These are phyloP conservation scores for Stigmatopora nigra DNA, from an alignment of 2,113 vertebrate genomes.

Conservation along the genomic window DNA sequence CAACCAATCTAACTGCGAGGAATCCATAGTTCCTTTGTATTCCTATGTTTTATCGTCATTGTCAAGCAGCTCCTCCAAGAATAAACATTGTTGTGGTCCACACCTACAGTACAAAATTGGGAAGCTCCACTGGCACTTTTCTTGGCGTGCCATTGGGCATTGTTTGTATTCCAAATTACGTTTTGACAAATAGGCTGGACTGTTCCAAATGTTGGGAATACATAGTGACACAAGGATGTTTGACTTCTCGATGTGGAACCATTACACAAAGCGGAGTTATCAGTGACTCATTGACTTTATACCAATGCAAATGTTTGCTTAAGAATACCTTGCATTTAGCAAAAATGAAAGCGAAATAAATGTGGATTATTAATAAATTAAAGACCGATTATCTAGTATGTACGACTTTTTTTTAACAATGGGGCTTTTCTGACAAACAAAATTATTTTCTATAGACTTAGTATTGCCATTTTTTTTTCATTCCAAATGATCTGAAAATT, in stretches of 20 bases:
- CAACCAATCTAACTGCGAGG: no score
- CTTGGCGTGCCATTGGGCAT: not conserved
- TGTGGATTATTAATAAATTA: not conserved
- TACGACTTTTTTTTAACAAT: not conserved
- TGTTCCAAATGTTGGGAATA: not conserved
- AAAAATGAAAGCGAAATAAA: not conserved
- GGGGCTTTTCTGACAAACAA: no score
- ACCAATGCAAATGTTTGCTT: not conserved
- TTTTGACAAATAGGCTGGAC: not conserved
- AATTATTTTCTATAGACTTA: no score
- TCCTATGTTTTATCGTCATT: not conserved
- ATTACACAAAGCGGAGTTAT: not conserved
- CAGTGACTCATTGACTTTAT: not conserved
- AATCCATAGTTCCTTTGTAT: not conserved
- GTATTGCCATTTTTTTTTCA: no score
- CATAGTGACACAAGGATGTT: constrained; percentile 1
- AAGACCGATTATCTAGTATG: not conserved
- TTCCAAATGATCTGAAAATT: no score
- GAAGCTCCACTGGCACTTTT: not conserved
- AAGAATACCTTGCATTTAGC: not conserved
- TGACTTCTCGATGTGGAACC: not conserved
- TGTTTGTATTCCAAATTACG: not conserved
- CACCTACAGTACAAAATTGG: not conserved
- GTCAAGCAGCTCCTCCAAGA: not conserved
- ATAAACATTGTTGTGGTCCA: not conserved